phyloP scores from a whole-genome alignment of 2,113 vertebrate genomes.

The Xiphophorus hellerii region DNA sequence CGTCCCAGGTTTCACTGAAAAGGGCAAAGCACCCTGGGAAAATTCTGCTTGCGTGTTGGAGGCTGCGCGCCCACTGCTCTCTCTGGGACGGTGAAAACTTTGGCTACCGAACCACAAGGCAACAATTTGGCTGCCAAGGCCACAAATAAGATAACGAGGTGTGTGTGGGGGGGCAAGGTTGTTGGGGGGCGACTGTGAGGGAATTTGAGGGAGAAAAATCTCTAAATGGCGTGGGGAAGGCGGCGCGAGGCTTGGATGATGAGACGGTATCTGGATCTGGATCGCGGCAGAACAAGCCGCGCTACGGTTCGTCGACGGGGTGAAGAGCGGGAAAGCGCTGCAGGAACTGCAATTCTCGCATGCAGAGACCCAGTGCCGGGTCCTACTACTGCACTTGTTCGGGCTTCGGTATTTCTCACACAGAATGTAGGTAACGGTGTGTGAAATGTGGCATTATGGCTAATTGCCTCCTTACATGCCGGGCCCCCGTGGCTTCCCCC shows the following conservation, averaged over 20 bases:
- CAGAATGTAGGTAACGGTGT: conserved; percentile 67
- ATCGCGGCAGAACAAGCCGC: conserved; percentile 59
- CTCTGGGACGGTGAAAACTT: conserved; percentile 68
- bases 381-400: conserved; percentile 78
- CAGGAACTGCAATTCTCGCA: conserved; percentile 63
- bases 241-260: conserved; percentile 72
- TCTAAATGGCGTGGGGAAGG: conserved; percentile 66
- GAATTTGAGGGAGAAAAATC: conserved; percentile 75
- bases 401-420: conserved; percentile 54
- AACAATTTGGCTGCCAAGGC: conserved; percentile 75
- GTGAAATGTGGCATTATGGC: conserved; percentile 74
- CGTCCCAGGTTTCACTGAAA: conserved; percentile 72
- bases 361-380: conserved; percentile 29
- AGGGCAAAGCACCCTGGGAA: conserved; percentile 71
- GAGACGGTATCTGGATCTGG: conserved; percentile 74
- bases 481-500: not conserved
- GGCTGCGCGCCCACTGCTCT: conserved; percentile 61
- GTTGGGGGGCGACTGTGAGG: conserved; percentile 63
- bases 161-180: conserved; percentile 56
- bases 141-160: conserved; percentile 79
- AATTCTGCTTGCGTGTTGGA: conserved; percentile 68
- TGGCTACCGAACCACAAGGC: conserved; percentile 74
- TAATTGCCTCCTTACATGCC: conserved; percentile 71
- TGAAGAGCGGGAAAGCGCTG: conserved; percentile 41
- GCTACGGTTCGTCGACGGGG: conserved; percentile 65